Conservation (phyloP, 2,797 vertebrate species). For the Mus caroli region DNA sequence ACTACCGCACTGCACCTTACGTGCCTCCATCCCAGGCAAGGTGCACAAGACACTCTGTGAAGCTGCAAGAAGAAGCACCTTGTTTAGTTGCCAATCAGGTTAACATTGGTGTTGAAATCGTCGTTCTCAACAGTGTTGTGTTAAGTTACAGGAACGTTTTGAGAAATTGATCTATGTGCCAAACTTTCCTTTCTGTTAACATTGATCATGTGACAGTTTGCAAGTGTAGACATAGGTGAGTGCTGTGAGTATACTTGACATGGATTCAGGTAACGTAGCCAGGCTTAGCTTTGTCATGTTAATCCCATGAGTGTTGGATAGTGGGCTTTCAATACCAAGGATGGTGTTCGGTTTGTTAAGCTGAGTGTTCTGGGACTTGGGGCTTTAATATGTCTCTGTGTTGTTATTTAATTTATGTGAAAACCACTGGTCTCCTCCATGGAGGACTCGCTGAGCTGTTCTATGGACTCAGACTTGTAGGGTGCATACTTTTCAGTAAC, state of each 20-base stretch:
- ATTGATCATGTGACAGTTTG: constrained; percentile 81
- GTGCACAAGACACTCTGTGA: constrained; percentile 73
- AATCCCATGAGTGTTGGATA: constrained; percentile 72
- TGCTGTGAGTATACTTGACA: constrained; percentile 77
- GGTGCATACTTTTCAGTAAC: constrained; percentile 69
- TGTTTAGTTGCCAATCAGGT: constrained; percentile 85
- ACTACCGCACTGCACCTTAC: constrained; percentile 87
- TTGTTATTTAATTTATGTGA: constrained; percentile 68
- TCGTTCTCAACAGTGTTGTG: constrained; percentile 75
- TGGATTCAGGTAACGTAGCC: constrained; percentile 77
- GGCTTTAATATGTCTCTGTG: constrained; percentile 71
- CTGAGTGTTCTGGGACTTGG: constrained; percentile 72
- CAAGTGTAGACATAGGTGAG: constrained; percentile 73
- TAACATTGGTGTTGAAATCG: constrained; percentile 67
- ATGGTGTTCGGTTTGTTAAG: constrained; percentile 68
- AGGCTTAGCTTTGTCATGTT: constrained; percentile 61
- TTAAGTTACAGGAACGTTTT: constrained; percentile 75
- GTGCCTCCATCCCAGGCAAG: constrained; percentile 86
- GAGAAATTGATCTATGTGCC: constrained; percentile 84
- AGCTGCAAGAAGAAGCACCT: constrained; percentile 83
- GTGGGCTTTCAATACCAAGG: constrained; percentile 49
- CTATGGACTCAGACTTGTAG: constrained; percentile 72
- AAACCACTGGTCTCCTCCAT: constrained; percentile 61
- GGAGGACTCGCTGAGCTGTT: constrained; percentile 70
- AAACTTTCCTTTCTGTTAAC: constrained; percentile 81